Percentiles rank a stretch among this genome's conserved stretches.
Evolutionary conservation across 2,888 invertebrate genomes (phyloP).

Genomic region (Amblyteles armatorius): DNA sequence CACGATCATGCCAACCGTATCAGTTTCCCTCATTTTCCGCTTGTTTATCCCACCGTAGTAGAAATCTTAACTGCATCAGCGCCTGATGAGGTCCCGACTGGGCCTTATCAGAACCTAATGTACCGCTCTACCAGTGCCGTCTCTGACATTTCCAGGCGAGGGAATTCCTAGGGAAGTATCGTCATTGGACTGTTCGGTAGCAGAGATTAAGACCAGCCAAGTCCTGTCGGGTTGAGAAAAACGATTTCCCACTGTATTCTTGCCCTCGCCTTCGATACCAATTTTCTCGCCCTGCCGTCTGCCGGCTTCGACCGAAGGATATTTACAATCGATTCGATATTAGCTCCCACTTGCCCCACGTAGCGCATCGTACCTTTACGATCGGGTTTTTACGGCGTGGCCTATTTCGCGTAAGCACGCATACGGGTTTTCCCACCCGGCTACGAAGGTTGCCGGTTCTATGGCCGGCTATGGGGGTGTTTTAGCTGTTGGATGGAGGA

Average conservation of each 20-base stretch:
- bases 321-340: constrained; percentile 61
- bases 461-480: constrained; percentile 10
- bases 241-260: neutral
- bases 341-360: constrained; percentile 41
- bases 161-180: too few species aligned
- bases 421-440: constrained; percentile 23
- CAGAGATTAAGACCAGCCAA: too few species aligned
- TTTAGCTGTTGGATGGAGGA: constrained; percentile 1
- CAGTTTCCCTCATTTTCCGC: neutral
- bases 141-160: too few species aligned
- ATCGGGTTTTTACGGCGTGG: constrained; percentile 56
- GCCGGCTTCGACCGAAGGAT: constrained; percentile 39
- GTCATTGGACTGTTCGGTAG: too few species aligned
- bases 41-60: too few species aligned
- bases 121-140: too few species aligned
- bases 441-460: constrained; percentile 14
- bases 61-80: too few species aligned
- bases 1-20: too few species aligned
- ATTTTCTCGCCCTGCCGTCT: neutral
- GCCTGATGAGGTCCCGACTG: too few species aligned
- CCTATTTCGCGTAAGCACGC: constrained; percentile 54
- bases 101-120: too few species aligned
- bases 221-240: too few species aligned
- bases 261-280: constrained; percentile 8
- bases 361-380: constrained; percentile 54